These are phyloP conservation scores for Galaxias olidus DNA, from an alignment of 2,797 vertebrate species.

Conservation along the genomic window DNA sequence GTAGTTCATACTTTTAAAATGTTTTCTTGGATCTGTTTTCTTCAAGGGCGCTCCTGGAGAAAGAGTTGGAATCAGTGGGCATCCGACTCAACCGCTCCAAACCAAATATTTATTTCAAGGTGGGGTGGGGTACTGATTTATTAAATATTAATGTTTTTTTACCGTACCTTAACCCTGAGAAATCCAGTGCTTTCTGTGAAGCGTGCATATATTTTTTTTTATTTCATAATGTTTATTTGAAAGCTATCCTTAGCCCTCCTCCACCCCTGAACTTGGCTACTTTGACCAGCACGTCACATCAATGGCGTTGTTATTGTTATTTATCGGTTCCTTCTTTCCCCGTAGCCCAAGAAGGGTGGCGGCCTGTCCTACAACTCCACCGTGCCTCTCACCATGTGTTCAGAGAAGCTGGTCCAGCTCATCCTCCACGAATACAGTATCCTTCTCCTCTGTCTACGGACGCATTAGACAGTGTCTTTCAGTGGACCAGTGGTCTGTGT, in stretches of 20 bases:
- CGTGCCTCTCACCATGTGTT: constrained; percentile 92
- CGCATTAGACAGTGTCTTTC: background rate
- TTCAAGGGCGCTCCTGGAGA: constrained; percentile 88
- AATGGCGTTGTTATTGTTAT: background rate
- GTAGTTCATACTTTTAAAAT: background rate
- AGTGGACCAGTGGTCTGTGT: background rate
- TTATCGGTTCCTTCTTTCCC: background rate
- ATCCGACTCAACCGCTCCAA: constrained; percentile 94
- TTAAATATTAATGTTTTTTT: too few relatives aligned
- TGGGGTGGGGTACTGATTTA: constrained; percentile 40
- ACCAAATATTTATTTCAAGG: constrained; percentile 99
- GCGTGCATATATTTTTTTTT: too few relatives aligned
- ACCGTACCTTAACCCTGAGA: too few relatives aligned
- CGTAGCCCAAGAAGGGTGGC: constrained; percentile 95
- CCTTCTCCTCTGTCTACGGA: constrained; percentile 66
- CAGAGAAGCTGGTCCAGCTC: constrained; percentile 96
- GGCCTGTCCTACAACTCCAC: constrained; percentile 98
- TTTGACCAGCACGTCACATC: too few relatives aligned
- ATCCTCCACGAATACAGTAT: constrained; percentile 99
- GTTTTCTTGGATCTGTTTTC: background rate
- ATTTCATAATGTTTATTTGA: too few relatives aligned
- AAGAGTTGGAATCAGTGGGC: constrained; percentile 94
- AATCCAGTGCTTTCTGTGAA: too few relatives aligned
- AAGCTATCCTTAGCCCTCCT: too few relatives aligned
- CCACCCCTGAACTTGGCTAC: too few relatives aligned